Evolutionary conservation across 2,888 invertebrate genomes (phyloP).

Genomic region (Malthinus flaveolus): DNA sequence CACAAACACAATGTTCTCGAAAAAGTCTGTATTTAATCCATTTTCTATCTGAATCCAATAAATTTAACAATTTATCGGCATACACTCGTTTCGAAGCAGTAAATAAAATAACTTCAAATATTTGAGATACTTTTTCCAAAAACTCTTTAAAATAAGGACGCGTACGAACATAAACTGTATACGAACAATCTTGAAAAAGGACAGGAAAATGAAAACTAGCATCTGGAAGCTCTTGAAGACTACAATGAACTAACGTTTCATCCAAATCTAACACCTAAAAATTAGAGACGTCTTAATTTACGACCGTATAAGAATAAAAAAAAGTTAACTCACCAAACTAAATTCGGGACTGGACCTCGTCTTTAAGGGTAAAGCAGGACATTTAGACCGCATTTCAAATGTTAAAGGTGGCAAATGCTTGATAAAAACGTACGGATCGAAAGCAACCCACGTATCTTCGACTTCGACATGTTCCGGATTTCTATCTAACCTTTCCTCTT

Average conservation of each 20-base stretch:
- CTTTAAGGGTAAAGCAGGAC: constrained; percentile 87
- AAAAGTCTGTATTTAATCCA: constrained; percentile 92
- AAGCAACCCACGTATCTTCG: constrained; percentile 73
- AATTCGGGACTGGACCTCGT: constrained; percentile 92
- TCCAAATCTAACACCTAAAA: constrained; percentile 70
- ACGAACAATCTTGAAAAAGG: constrained; percentile 87
- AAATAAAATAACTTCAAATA: constrained; percentile 93
- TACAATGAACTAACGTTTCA: constrained; percentile 95
- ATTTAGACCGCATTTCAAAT: constrained; percentile 71
- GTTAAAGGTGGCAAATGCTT: constrained; percentile 85
- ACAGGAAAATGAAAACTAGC: constrained; percentile 95
- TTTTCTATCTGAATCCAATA: constrained; percentile 85
- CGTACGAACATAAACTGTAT: constrained; percentile 83
- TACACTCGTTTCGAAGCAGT: constrained; percentile 96
- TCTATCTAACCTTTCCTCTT: constrained; percentile 47
- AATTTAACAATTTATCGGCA: constrained; percentile 89
- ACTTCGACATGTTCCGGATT: constrained; percentile 53
- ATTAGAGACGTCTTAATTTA: constrained; percentile 7
- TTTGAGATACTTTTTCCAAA: constrained; percentile 78
- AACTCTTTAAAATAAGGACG: constrained; percentile 92
- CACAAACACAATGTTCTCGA: constrained; percentile 93
- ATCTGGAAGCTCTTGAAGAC: constrained; percentile 86
- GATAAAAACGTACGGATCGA: constrained; percentile 90
- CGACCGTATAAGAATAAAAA: background rate
- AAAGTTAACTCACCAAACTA: constrained; percentile 70